phyloP scores from a whole-genome alignment of 2,888 invertebrate species.

The Drosophila melanosoma region DNA sequence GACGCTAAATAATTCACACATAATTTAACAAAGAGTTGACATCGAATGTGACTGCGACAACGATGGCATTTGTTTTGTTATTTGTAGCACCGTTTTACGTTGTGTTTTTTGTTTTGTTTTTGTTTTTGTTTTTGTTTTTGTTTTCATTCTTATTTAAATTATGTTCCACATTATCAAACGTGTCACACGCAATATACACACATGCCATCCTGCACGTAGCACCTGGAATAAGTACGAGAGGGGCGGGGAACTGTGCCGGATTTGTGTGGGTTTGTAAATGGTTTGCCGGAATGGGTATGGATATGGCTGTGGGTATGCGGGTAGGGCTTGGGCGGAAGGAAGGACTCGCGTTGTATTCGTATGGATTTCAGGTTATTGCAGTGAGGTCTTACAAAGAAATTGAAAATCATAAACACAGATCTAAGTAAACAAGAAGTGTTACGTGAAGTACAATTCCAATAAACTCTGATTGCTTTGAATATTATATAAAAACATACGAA shows the following conservation, averaged over 20 bases:
- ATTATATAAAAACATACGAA: background rate
- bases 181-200: conserved; percentile 47
- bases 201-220: conserved; percentile 40
- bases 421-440: conserved; percentile 23
- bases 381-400: conserved; percentile 46
- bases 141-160: conserved; percentile 57
- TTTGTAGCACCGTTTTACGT: conserved; percentile 25
- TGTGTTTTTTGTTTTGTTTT: conserved; percentile 1
- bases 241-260: background rate
- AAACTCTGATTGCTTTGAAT: conserved; percentile 9
- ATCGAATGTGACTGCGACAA: conserved; percentile 30
- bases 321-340: background rate
- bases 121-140: conserved; percentile 3
- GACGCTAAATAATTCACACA: conserved; percentile 70
- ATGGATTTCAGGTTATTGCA: conserved; percentile 55
- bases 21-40: conserved; percentile 71
- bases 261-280: conserved; percentile 5
- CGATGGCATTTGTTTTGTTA: conserved; percentile 42
- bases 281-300: background rate
- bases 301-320: background rate
- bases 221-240: background rate
- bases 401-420: conserved; percentile 58
- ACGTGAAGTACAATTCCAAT: background rate
- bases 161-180: conserved; percentile 70
- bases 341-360: conserved; percentile 34